Evolutionary conservation across 2,888 invertebrate genomes (phyloP).

Genomic region (Caenorhabditis sp.): DNA sequence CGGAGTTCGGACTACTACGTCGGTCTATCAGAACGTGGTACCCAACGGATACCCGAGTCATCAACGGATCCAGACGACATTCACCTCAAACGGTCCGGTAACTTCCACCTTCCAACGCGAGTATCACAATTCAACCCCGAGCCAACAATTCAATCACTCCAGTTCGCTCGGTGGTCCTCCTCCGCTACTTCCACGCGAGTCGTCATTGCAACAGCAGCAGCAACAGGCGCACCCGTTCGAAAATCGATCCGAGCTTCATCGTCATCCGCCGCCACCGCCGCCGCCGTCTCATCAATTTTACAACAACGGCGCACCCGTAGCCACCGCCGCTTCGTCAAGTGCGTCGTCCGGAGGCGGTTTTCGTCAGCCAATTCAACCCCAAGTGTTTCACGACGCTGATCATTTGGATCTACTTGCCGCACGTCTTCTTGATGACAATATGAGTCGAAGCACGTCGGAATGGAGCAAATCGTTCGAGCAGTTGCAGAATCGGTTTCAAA

Average conservation of each 20-base stretch:
- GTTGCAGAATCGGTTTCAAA: constrained; percentile 63
- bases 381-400: constrained; percentile 49
- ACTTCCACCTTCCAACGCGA: constrained; percentile 39
- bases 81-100: constrained; percentile 55
- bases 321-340: constrained; percentile 26
- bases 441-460: constrained; percentile 71
- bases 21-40: constrained; percentile 44
- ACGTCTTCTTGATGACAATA: constrained; percentile 67
- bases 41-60: constrained; percentile 30
- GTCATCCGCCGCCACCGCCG: constrained; percentile 42
- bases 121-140: constrained; percentile 44
- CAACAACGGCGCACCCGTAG: constrained; percentile 44
- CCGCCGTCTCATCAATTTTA: constrained; percentile 52
- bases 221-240: constrained; percentile 59
- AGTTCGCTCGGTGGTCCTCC: constrained; percentile 48
- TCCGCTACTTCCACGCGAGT: constrained; percentile 44
- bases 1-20: constrained; percentile 36
- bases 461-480: constrained; percentile 72
- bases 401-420: constrained; percentile 56
- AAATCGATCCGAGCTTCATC: constrained; percentile 56
- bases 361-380: constrained; percentile 48
- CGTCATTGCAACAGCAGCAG: constrained; percentile 55
- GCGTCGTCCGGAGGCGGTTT: constrained; percentile 37
- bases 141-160: constrained; percentile 29
- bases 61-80: constrained; percentile 48